A percentile compares a stretch with the other conserved stretches of the same genome.
phyloP scores from a whole-genome alignment of 1,140 invertebrate species.

The Dendroctonus valens region DNA sequence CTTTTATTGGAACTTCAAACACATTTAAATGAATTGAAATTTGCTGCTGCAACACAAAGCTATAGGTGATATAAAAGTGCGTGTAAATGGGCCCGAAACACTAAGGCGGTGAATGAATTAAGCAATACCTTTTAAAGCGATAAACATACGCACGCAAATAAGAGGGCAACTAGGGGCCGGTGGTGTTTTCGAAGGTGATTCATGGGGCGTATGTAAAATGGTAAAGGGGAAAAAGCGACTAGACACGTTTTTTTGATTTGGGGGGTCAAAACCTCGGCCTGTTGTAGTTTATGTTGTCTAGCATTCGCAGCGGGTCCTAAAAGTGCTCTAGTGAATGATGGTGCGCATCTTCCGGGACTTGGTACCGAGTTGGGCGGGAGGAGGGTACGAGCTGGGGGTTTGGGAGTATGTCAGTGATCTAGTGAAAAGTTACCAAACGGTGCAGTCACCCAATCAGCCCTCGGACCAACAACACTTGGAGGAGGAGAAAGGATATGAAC shows the following conservation, averaged over 20 bases:
- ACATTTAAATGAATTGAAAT: too few species aligned
- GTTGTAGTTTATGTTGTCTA: slow-evolving; percentile 5
- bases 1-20: too few species aligned
- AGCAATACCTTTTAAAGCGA: not conserved
- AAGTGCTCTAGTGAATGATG: slow-evolving; percentile 35
- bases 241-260: slow-evolving; percentile 18
- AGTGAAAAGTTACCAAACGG: slow-evolving; percentile 48
- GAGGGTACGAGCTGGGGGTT: slow-evolving; percentile 43
- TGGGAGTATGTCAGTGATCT: slow-evolving; percentile 54
- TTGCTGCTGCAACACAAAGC: not conserved
- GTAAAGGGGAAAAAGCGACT: slow-evolving; percentile 14
- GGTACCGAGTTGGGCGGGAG: slow-evolving; percentile 40
- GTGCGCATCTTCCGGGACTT: slow-evolving; percentile 39
- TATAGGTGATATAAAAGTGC: not conserved
- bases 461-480: not conserved
- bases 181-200: slow-evolving; percentile 20
- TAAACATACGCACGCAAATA: slow-evolving; percentile 12
- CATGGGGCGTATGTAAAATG: slow-evolving; percentile 16
- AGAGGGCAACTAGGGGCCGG: slow-evolving; percentile 12
- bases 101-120: slow-evolving; percentile 24
- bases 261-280: slow-evolving; percentile 7
- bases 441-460: slow-evolving; percentile 17
- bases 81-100: not conserved
- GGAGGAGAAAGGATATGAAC: slow-evolving; percentile 20
- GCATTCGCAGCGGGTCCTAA: not conserved